Conservation (phyloP, 2,797 vertebrate genomes). For the Mycteria americana region DNA sequence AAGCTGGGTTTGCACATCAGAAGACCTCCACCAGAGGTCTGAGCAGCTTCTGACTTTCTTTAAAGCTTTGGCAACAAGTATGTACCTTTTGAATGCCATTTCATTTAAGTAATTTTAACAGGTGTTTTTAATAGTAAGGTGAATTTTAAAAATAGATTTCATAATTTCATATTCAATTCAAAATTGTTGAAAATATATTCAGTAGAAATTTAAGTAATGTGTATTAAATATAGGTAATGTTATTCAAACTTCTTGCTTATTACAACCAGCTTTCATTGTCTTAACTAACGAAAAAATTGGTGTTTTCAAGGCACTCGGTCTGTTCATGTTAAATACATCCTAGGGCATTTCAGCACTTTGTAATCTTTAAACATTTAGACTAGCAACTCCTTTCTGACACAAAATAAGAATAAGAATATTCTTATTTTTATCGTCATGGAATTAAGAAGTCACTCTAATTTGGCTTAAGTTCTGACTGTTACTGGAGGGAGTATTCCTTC, state of each 20-base stretch:
- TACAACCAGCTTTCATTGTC: background rate
- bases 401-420: background rate
- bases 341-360: background rate
- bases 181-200: background rate
- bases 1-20: background rate
- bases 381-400: background rate
- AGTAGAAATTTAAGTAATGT: background rate
- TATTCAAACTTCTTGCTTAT: background rate
- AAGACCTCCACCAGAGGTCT: slow-evolving; percentile 21
- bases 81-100: background rate
- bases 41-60: slow-evolving; percentile 10
- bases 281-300: background rate
- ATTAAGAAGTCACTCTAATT: background rate
- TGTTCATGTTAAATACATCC: background rate
- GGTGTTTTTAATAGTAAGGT: background rate
- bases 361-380: background rate
- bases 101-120: background rate
- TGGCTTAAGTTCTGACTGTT: background rate
- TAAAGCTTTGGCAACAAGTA: background rate
- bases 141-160: background rate
- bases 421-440: background rate
- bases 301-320: background rate
- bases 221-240: background rate
- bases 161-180: background rate
- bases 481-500: background rate